Conservation (phyloP, 2,797 vertebrate genomes). For the Epinephelus awoara region DNA sequence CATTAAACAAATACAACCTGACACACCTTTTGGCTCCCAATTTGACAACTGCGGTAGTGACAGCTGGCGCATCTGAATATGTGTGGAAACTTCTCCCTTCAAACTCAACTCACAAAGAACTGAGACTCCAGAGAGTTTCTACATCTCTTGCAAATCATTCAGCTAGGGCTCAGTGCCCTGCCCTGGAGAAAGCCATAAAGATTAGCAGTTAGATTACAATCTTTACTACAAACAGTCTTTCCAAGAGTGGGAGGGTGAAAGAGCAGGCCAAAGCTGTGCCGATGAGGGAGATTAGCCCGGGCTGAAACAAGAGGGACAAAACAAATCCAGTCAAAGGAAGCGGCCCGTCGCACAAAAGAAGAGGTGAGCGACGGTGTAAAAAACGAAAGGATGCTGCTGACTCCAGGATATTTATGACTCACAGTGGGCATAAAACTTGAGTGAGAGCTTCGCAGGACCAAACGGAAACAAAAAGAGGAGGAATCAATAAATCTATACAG, state of each 20-base stretch:
- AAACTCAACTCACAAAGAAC: conserved; percentile 64
- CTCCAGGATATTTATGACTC: conserved; percentile 77
- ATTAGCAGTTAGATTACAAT: conserved; percentile 83
- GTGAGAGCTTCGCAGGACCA: conserved; percentile 59
- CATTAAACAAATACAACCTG: conserved; percentile 80
- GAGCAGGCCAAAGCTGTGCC: conserved; percentile 64
- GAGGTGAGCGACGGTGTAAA: conserved; percentile 57
- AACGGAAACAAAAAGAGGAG: conserved; percentile 76
- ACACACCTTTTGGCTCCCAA: conserved; percentile 77
- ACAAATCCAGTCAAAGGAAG: conserved; percentile 77
- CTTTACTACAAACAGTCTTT: conserved; percentile 81
- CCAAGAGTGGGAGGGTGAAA: conserved; percentile 62
- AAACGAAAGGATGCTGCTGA: conserved; percentile 65
- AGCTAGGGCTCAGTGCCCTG: conserved; percentile 58
- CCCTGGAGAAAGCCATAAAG: conserved; percentile 78
- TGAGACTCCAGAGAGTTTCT: conserved; percentile 63
- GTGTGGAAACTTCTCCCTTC: conserved; percentile 63
- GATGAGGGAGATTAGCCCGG: conserved; percentile 79
- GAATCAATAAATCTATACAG: conserved; percentile 82
- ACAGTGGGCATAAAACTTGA: conserved; percentile 72
- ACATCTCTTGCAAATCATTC: conserved; percentile 74
- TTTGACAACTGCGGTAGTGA: conserved; percentile 69
- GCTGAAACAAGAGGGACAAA: conserved; percentile 74
- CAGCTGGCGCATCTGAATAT: conserved; percentile 71
- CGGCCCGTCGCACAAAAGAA: conserved; percentile 73